phyloP scores from a whole-genome alignment of 1,140 invertebrate species.

The Onthophagus taurus region DNA sequence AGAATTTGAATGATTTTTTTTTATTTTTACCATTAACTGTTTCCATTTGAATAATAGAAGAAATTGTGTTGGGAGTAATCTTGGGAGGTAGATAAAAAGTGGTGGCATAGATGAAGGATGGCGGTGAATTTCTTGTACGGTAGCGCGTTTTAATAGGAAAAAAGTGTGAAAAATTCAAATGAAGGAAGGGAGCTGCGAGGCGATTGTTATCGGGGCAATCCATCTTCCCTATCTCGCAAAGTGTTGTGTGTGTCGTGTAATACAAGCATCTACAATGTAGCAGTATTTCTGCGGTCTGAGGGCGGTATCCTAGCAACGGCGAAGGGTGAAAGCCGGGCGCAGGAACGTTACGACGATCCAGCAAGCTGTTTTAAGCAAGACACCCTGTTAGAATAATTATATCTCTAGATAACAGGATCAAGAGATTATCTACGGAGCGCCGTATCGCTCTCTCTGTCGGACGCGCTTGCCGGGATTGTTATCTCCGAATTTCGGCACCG shows the following conservation, averaged over 20 bases:
- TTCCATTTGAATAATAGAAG: too few species aligned
- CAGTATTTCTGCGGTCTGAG: conserved; percentile 36
- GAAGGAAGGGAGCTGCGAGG: conserved; percentile 18
- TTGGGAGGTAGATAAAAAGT: too few species aligned
- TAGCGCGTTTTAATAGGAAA: conserved; percentile 15
- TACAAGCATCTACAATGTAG: conserved; percentile 38
- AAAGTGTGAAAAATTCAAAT: conserved; percentile 17
- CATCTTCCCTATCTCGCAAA: conserved; percentile 34
- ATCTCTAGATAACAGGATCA: conserved; percentile 39
- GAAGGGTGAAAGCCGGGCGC: conserved; percentile 18
- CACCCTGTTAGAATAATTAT: conserved; percentile 40
- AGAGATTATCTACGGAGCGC: conserved; percentile 39
- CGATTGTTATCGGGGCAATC: conserved; percentile 37
- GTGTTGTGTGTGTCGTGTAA: conserved; percentile 37
- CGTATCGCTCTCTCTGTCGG: conserved; percentile 34
- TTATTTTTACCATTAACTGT: too few species aligned
- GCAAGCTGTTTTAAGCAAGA: conserved; percentile 40
- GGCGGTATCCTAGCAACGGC: conserved; percentile 34
- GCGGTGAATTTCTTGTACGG: too few species aligned
- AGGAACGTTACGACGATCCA: conserved; percentile 24
- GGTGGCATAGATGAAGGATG: too few species aligned
- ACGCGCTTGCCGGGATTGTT: conserved; percentile 30
- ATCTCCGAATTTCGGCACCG: conserved; percentile 11
- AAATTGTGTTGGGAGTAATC: too few species aligned
- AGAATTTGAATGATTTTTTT: too few species aligned